phyloP scores from a whole-genome alignment of 1,140 invertebrate genomes.

The Habropoda laboriosa region DNA sequence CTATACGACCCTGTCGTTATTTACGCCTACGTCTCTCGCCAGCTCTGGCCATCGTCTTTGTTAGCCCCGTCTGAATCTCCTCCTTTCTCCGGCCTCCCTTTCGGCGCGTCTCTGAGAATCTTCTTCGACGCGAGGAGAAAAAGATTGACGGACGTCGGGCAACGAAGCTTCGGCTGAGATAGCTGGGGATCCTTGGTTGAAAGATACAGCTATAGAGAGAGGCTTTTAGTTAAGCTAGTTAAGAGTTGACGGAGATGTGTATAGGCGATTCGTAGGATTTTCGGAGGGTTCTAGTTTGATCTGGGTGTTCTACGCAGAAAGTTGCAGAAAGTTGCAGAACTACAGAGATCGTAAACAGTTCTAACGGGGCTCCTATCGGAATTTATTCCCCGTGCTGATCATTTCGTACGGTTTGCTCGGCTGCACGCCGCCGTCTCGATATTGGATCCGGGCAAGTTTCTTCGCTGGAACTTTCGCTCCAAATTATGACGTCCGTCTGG shows the following conservation, averaged over 20 bases:
- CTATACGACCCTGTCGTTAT: slow-evolving; percentile 10
- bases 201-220: no score
- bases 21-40: slow-evolving; percentile 1
- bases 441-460: slow-evolving; percentile 1
- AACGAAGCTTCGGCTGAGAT: no score
- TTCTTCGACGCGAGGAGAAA: neutral
- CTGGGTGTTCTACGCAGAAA: no score
- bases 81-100: neutral
- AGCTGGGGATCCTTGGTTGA: no score
- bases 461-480: slow-evolving; percentile 3
- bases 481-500: neutral
- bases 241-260: no score
- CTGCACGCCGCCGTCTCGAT: neutral
- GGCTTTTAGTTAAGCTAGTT: no score
- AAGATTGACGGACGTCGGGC: neutral
- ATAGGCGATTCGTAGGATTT: no score
- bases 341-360: neutral
- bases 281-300: no score
- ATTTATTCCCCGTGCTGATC: neutral
- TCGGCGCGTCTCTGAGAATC: neutral
- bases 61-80: neutral
- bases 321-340: neutral
- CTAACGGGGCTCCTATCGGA: neutral
- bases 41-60: neutral
- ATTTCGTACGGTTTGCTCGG: slow-evolving; percentile 8